Evolutionary conservation across 2,888 invertebrate species (phyloP).

Genomic region (Platycnemis pennipes): DNA sequence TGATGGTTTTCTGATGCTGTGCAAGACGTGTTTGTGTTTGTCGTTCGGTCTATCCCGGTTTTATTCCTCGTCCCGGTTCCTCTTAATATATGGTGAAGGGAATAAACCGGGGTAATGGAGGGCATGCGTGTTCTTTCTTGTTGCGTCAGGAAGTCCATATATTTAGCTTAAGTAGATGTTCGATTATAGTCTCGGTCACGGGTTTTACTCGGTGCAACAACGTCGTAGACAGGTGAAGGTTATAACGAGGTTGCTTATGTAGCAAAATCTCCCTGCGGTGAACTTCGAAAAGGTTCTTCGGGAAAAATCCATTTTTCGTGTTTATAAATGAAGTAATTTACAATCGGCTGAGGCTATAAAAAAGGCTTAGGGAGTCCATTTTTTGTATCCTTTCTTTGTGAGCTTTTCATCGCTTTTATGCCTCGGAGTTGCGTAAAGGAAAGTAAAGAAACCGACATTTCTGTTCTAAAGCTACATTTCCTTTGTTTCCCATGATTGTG

Average conservation of each 20-base stretch:
- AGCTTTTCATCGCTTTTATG: neutral
- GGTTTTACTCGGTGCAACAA: neutral
- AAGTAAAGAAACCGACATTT: neutral
- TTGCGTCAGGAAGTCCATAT: neutral
- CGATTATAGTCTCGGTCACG: neutral
- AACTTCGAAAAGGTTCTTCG: neutral
- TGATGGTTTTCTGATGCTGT: neutral
- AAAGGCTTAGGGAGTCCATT: neutral
- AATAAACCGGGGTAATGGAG: neutral
- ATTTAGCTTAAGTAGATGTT: neutral
- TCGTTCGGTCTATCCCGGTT: neutral
- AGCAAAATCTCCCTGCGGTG: neutral
- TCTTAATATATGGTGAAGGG: neutral
- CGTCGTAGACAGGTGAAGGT: neutral
- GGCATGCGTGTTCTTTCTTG: neutral
- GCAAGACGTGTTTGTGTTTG: neutral
- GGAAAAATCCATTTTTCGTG: neutral
- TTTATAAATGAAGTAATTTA: neutral
- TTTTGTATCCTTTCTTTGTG: neutral
- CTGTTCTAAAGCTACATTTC: no score
- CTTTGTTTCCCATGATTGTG: no score
- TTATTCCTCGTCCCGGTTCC: no score
- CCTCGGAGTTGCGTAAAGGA: neutral
- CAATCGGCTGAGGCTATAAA: neutral
- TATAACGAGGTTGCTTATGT: neutral